phyloP scores from a whole-genome alignment of 2,888 invertebrate genomes.

The Chloroclysta siterata region DNA sequence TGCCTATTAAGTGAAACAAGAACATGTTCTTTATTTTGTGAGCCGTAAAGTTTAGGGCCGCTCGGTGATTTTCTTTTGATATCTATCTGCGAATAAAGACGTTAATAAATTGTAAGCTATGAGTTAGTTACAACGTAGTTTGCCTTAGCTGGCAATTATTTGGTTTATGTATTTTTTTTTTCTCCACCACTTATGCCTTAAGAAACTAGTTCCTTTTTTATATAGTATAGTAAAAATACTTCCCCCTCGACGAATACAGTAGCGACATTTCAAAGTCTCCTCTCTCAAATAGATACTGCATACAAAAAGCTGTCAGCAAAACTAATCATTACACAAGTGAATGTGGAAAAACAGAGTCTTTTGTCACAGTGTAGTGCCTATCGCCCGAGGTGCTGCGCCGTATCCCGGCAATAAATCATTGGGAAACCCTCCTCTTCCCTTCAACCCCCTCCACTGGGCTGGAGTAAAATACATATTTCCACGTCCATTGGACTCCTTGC shows the following conservation, averaged over 20 bases:
- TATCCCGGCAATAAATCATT: slow-evolving; percentile 59
- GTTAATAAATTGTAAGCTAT: slow-evolving; percentile 6
- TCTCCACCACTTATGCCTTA: too few species aligned
- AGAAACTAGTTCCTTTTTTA: too few species aligned
- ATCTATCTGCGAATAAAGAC: slow-evolving; percentile 15
- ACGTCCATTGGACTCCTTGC: slow-evolving; percentile 54
- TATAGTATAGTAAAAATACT: too few species aligned
- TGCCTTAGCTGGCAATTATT: too few species aligned
- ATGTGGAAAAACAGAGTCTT: slow-evolving; percentile 30
- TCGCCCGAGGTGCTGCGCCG: slow-evolving; percentile 41
- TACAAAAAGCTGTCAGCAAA: slow-evolving; percentile 3
- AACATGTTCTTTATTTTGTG: slow-evolving; percentile 64
- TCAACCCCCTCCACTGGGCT: slow-evolving; percentile 2
- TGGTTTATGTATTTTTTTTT: too few species aligned
- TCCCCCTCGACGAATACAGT: not conserved
- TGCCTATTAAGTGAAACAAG: slow-evolving; percentile 72
- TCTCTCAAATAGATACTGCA: too few species aligned
- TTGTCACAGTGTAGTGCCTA: slow-evolving; percentile 39
- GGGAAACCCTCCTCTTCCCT: slow-evolving; percentile 33
- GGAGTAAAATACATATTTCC: slow-evolving; percentile 60
- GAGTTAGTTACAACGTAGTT: slow-evolving; percentile 1
- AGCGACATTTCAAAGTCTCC: too few species aligned
- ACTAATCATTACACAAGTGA: slow-evolving; percentile 32
- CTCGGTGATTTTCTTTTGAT: slow-evolving; percentile 23
- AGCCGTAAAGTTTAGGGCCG: slow-evolving; percentile 24